A percentile compares a stretch with the other conserved stretches of the same genome.
phyloP scores from a whole-genome alignment of 2,797 vertebrate genomes.

The Bovichtus variegatus region DNA sequence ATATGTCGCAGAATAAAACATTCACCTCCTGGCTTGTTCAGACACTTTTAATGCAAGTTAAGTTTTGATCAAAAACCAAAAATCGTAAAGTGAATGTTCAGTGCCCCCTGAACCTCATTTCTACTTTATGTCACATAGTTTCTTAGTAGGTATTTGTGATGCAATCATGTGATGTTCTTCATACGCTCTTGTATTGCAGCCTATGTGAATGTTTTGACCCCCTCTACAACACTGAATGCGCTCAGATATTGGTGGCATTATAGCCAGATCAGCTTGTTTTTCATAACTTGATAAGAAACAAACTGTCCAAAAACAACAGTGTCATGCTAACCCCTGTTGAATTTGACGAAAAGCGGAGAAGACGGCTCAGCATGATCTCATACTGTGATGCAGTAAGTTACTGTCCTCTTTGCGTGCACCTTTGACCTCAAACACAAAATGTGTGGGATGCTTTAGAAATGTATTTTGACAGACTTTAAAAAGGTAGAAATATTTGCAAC shows the following conservation, averaged over 20 bases:
- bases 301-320: conserved; percentile 19
- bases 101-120: neutral
- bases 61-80: neutral
- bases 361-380: conserved; percentile 57
- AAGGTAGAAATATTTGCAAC: neutral
- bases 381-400: conserved; percentile 40
- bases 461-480: conserved; percentile 14
- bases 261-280: neutral
- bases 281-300: conserved; percentile 24
- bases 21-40: neutral
- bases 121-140: neutral
- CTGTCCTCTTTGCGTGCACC: conserved; percentile 21
- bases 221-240: neutral
- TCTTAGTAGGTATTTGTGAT: neutral
- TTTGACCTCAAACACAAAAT: conserved; percentile 19
- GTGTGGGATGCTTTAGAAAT: conserved; percentile 10
- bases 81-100: neutral
- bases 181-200: neutral
- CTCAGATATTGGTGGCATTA: neutral
- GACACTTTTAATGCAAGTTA: neutral
- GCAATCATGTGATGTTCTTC: neutral
- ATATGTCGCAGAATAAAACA: too few species aligned
- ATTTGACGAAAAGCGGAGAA: conserved; percentile 43
- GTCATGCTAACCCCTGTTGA: conserved; percentile 8
- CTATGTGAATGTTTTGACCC: neutral